Evolutionary conservation across 2,797 vertebrate genomes (phyloP).

Genomic region (Picus viridis): DNA sequence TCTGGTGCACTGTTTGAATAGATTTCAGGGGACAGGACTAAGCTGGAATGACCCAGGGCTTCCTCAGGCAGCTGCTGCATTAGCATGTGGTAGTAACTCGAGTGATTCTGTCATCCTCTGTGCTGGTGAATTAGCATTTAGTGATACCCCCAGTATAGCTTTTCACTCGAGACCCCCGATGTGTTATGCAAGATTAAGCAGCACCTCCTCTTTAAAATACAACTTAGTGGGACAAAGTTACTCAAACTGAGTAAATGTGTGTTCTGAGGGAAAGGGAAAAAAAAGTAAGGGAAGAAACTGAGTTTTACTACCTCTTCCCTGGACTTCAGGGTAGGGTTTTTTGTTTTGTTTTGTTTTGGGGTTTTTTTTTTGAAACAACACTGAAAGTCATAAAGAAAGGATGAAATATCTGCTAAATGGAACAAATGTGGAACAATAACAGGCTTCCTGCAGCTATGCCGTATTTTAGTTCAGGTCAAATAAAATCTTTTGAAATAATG

Average conservation of each 20-base stretch:
- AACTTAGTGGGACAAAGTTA: neutral
- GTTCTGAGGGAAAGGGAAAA: neutral
- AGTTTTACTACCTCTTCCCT: neutral
- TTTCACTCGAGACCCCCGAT: neutral
- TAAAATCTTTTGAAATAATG: neutral
- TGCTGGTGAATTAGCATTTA: neutral
- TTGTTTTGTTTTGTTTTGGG: too few relatives aligned
- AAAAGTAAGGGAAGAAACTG: neutral
- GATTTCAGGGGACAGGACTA: neutral
- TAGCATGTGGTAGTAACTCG: neutral
- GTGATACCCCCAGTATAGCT: neutral
- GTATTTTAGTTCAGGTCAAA: conserved; percentile 25
- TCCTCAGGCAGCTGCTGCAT: neutral
- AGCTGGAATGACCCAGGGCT: neutral
- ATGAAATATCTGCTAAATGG: neutral
- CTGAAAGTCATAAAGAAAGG: neutral
- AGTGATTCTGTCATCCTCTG: neutral
- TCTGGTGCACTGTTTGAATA: neutral
- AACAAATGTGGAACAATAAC: neutral
- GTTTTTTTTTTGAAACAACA: neutral
- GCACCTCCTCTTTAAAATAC: neutral
- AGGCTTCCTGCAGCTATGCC: conserved; percentile 4
- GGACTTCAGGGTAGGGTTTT: neutral
- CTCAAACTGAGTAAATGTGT: neutral
- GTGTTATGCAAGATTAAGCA: neutral